Conservation (phyloP, 2,113 vertebrate species). For the Turnix velox region DNA sequence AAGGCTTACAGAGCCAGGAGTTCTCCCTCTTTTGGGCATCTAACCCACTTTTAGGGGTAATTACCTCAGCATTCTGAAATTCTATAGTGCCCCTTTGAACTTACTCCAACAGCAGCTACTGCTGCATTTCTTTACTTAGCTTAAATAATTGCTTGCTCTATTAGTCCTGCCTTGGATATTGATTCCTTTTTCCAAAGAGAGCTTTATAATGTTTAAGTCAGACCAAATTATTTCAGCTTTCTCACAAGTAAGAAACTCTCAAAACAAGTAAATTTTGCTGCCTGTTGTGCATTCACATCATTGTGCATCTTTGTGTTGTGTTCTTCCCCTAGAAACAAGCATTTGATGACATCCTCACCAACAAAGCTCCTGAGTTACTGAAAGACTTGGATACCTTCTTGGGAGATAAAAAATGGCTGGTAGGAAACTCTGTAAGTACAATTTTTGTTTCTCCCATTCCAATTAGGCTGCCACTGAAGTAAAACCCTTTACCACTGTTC, state of each 20-base stretch:
- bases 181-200: background rate
- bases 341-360: conserved; percentile 69
- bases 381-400: conserved; percentile 69
- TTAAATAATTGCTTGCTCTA: background rate
- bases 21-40: background rate
- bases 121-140: background rate
- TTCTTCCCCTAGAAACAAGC: conserved; percentile 48
- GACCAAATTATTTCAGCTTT: background rate
- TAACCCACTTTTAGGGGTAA: no score
- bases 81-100: fast-evolving
- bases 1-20: background rate
- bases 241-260: background rate
- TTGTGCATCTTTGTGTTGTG: background rate
- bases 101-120: background rate
- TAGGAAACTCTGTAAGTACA: conserved; percentile 76
- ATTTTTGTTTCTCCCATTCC: background rate
- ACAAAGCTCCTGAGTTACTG: conserved; percentile 57
- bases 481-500: background rate
- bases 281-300: background rate
- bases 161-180: background rate
- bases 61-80: background rate
- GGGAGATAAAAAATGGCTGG: conserved; percentile 71
- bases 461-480: background rate
- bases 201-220: background rate
- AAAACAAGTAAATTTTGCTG: background rate